Evolutionary conservation across 23 tunicate genomes (phyloP), one percentile per base, ranked within the genome.

Genomic region (Diplosoma virens): DNA sequence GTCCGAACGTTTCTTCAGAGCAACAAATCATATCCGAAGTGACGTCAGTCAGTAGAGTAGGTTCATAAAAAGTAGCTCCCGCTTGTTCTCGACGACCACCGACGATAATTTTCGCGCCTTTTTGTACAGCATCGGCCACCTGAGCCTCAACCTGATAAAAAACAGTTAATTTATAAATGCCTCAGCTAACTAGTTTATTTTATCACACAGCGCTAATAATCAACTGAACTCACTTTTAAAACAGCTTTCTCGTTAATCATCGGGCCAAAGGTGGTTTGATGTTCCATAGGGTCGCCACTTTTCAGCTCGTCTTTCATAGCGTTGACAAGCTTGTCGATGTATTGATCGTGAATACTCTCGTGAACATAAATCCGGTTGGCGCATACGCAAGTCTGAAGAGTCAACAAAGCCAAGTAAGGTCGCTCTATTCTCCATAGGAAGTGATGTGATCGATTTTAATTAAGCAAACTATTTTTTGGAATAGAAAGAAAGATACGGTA

Each of bases 1-100:
- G 98, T 24, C 98, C 98, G 53, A 93, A 93, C 1, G 98, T 93
- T 72, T 93, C 98, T 36, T 81, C 88, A 37, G 60, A 9, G 61
- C 45, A 81, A 59, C 93, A 86, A 33, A 31, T 52, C 93, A 86
- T 86, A 4, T 80, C 70, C 0, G 85, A 33, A n/a, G 88, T 77
- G 1, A 87, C 94, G 25, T 63, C 69, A 1, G 93, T 93, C 50
- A 93, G 60, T 14, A 93, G 16, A 4, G 98, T 93, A 14, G 98
- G 98, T 70, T 76, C 76, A 47, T 48, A 84, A 37, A 75, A 82
- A 29, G 67, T 79, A 7, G 33, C 45, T 17, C 93, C 83, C 32
- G 30, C 53, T 3, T 54, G 14, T 4, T 66, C 81, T 11, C 80
- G 61, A 11, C 29, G 20, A 9, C 98, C 98, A 18, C 98, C 98